A percentile compares a stretch with the other conserved stretches of the same genome.
Conservation (phyloP, 2,888 invertebrate genomes). For the Chironomus tentans region DNA sequence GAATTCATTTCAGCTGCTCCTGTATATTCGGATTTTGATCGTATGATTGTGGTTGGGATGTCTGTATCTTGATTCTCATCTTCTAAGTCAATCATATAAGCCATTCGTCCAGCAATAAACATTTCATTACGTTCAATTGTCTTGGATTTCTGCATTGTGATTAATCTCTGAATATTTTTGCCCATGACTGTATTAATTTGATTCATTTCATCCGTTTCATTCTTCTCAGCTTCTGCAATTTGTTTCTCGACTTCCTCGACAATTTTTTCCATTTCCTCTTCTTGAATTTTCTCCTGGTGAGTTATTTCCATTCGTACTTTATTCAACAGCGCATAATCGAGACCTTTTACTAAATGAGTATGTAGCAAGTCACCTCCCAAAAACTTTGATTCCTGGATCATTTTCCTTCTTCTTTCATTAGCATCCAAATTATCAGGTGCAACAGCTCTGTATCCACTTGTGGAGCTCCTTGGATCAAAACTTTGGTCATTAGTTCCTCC, state of each 20-base stretch:
- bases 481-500: slow-evolving; percentile 74
- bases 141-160: slow-evolving; percentile 45
- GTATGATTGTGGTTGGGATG: slow-evolving; percentile 89
- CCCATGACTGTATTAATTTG: slow-evolving; percentile 73
- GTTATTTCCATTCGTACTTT: slow-evolving; percentile 88
- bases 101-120: slow-evolving; percentile 94
- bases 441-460: slow-evolving; percentile 66
- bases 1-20: slow-evolving; percentile 52
- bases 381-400: slow-evolving; percentile 98
- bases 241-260: slow-evolving; percentile 47
- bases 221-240: slow-evolving; percentile 36
- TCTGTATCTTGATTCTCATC: slow-evolving; percentile 82
- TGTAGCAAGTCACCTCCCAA: slow-evolving; percentile 99
- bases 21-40: slow-evolving; percentile 87
- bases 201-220: slow-evolving; percentile 57
- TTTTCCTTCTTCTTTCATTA: slow-evolving; percentile 85
- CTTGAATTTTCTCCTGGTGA: slow-evolving; percentile 35
- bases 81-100: slow-evolving; percentile 92
- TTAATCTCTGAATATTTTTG: slow-evolving; percentile 52
- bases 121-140: slow-evolving; percentile 77
- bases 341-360: slow-evolving; percentile 98
- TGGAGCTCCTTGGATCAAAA: slow-evolving; percentile 73
- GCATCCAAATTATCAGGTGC: slow-evolving; percentile 91
- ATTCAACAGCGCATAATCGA: slow-evolving; percentile 84
- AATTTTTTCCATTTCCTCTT: slow-evolving; percentile 28